These are phyloP conservation scores for Xestobium rufovillosum DNA, from an alignment of 2,888 invertebrate species.

Conservation along the genomic window DNA sequence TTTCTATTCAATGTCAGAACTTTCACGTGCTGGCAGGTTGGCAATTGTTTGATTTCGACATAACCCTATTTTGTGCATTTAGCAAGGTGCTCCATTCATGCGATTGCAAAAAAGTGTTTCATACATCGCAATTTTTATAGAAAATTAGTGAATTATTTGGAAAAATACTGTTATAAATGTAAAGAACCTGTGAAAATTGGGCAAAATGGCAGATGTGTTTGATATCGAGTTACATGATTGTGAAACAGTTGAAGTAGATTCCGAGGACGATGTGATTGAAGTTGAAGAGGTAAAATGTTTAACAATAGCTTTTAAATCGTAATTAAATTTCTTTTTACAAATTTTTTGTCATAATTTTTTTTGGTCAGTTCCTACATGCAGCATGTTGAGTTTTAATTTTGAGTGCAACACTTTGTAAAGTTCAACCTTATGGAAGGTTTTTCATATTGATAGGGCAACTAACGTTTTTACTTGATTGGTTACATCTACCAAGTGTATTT, in stretches of 20 bases:
- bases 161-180: slow-evolving; percentile 16
- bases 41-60: background rate
- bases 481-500: too few relatives aligned
- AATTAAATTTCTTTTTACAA: slow-evolving; percentile 5
- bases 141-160: background rate
- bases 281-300: slow-evolving; percentile 70
- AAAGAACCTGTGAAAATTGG: slow-evolving; percentile 15
- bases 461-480: too few relatives aligned
- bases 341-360: slow-evolving; percentile 4
- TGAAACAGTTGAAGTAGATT: slow-evolving; percentile 56
- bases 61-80: background rate
- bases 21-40: too few relatives aligned
- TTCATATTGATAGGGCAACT: too few relatives aligned
- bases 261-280: slow-evolving; percentile 77
- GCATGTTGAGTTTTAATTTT: too few relatives aligned
- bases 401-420: too few relatives aligned
- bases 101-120: background rate
- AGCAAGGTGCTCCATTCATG: background rate
- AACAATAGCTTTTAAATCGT: slow-evolving; percentile 8
- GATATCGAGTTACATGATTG: slow-evolving; percentile 81
- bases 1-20: too few relatives aligned
- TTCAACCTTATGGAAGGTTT: too few relatives aligned
- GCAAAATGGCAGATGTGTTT: slow-evolving; percentile 77
- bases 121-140: background rate
- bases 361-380: background rate